Conservation (phyloP, 2,113 vertebrate genomes). For the Plotosus lineatus region DNA sequence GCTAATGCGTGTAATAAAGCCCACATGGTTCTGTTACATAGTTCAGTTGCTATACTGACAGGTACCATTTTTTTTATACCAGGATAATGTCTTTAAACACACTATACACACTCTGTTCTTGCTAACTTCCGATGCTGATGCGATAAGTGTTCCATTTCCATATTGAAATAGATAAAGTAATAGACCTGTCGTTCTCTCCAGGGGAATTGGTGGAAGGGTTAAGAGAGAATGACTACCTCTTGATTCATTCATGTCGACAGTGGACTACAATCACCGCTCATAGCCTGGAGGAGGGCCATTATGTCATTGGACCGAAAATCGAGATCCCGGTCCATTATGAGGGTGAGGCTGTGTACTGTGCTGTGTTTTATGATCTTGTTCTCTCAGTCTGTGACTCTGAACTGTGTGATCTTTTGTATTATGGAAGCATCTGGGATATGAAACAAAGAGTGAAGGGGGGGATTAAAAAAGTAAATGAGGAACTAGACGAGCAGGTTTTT, state of each 20-base stretch:
- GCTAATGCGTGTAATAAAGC: neutral
- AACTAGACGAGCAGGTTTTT: neutral
- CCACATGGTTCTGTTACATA: neutral
- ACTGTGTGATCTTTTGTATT: neutral
- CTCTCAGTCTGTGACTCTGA: neutral
- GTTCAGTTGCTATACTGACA: neutral
- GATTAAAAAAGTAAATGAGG: neutral
- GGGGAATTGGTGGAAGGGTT: conserved; percentile 92
- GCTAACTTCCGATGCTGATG: neutral
- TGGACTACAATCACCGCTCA: conserved; percentile 99
- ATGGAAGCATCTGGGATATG: neutral
- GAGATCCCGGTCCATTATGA: conserved; percentile 99
- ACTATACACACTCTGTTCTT: neutral
- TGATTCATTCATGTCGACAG: conserved; percentile 96
- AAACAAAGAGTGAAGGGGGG: neutral
- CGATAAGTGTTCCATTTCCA: conserved; percentile 13
- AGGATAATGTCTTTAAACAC: neutral
- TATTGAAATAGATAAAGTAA: conserved; percentile 35
- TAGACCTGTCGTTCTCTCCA: conserved; percentile 64
- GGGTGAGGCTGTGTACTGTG: conserved; percentile 74
- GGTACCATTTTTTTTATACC: neutral
- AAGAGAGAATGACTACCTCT: conserved; percentile 92
- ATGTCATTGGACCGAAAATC: conserved; percentile 98
- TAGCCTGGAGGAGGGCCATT: conserved; percentile 97
- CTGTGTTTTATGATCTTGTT: neutral